These are phyloP conservation scores for Eupithecia pulchellata DNA, from an alignment of 2,888 invertebrate species.

Conservation along the genomic window DNA sequence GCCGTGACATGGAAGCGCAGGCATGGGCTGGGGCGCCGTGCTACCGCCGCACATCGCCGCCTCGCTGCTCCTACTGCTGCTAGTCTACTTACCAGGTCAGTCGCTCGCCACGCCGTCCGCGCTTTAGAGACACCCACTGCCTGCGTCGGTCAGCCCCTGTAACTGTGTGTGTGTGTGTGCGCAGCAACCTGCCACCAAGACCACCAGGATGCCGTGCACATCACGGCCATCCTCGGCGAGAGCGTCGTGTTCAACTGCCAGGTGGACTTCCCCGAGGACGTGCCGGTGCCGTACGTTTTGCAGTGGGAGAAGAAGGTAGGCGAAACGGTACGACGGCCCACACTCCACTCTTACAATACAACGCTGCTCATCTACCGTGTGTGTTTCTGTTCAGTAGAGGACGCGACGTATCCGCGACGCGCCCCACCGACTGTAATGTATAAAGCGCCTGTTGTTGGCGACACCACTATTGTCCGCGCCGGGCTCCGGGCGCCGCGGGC, in stretches of 20 bases:
- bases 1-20: constrained; percentile 93
- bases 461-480: constrained; percentile 70
- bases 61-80: constrained; percentile 85
- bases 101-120: constrained; percentile 1
- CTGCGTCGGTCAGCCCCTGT: neutral
- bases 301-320: constrained; percentile 99
- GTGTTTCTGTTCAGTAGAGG: constrained; percentile 86
- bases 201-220: constrained; percentile 96
- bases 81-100: constrained; percentile 81
- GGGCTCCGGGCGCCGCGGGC: constrained; percentile 71
- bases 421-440: constrained; percentile 82
- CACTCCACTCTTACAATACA: constrained; percentile 85
- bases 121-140: neutral
- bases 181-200: constrained; percentile 92
- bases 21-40: constrained; percentile 96
- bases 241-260: constrained; percentile 99
- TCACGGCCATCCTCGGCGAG: constrained; percentile 98
- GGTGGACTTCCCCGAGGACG: constrained; percentile 98
- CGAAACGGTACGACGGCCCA: constrained; percentile 95
- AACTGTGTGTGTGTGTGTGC: constrained; percentile 35
- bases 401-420: constrained; percentile 81
- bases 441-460: constrained; percentile 73
- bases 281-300: constrained; percentile 98
- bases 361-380: constrained; percentile 84
- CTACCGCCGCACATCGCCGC: constrained; percentile 88